Percentiles rank a stretch among this genome's conserved stretches.
Evolutionary conservation across 2,888 invertebrate genomes (phyloP).

Genomic region (Pseudanteris insignis): DNA sequence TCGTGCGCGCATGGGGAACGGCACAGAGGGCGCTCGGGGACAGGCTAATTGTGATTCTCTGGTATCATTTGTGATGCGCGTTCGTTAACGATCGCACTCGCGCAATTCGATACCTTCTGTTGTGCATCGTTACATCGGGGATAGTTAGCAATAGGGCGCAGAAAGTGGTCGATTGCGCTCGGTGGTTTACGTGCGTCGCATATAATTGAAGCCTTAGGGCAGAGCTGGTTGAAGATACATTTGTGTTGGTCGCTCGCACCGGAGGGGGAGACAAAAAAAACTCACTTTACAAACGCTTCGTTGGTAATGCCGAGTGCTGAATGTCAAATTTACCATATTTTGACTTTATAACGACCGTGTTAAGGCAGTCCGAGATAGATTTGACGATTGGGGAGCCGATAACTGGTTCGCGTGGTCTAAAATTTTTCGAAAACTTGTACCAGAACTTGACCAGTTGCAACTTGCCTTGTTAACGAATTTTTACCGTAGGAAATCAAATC

Average conservation of each 20-base stretch:
- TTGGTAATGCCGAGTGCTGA: too few relatives aligned
- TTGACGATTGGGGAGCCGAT: too few relatives aligned
- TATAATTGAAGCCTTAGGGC: conserved; percentile 54
- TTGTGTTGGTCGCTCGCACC: conserved; percentile 31
- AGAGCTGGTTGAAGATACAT: conserved; percentile 45
- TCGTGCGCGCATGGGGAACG: conserved; percentile 8
- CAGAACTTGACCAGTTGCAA: too few relatives aligned
- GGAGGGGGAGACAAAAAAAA: too few relatives aligned
- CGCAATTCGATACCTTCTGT: conserved; percentile 61
- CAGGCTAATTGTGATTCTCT: conserved; percentile 43
- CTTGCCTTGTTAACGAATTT: too few relatives aligned
- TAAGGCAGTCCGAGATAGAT: too few relatives aligned
- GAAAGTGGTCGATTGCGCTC: conserved; percentile 58
- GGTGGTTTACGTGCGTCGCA: conserved; percentile 49
- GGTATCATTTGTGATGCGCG: conserved; percentile 46
- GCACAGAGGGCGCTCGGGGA: neutral
- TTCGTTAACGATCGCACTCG: conserved; percentile 59
- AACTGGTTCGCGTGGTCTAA: too few relatives aligned
- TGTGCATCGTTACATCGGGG: conserved; percentile 58
- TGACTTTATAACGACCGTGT: too few relatives aligned
- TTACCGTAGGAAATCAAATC: too few relatives aligned
- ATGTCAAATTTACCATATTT: too few relatives aligned
- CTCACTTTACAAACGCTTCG: too few relatives aligned
- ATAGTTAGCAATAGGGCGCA: conserved; percentile 51
- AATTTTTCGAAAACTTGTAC: too few relatives aligned